Percentiles rank a stretch among this genome's conserved stretches.
Evolutionary conservation across 2,888 invertebrate species (phyloP).

Genomic region (Harpalus rufipes): DNA sequence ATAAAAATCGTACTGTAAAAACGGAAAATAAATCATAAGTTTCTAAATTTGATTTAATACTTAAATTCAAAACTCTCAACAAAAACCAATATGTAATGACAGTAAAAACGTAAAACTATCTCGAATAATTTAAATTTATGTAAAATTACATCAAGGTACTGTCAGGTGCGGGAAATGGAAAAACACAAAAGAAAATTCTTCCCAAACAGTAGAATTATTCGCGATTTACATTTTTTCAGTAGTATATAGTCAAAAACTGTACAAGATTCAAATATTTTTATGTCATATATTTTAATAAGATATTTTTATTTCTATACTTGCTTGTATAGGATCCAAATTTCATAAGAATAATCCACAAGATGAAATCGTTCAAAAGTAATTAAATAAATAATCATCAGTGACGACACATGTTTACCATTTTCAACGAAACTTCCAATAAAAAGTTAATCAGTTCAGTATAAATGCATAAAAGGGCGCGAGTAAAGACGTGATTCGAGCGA

Average conservation of each 20-base stretch:
- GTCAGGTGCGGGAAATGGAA: background rate
- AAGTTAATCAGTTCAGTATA: too few relatives aligned
- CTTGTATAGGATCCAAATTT: too few relatives aligned
- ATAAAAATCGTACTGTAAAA: background rate
- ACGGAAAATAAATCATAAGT: background rate
- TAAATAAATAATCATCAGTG: too few relatives aligned
- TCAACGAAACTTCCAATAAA: too few relatives aligned
- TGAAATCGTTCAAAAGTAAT: too few relatives aligned
- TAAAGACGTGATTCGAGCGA: too few relatives aligned
- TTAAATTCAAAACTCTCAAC: background rate
- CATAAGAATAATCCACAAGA: too few relatives aligned
- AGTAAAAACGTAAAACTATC: conserved; percentile 7
- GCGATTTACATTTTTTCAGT: too few relatives aligned
- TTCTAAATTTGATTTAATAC: conserved; percentile 31
- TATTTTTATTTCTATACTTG: too few relatives aligned
- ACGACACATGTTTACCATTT: too few relatives aligned
- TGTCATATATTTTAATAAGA: too few relatives aligned
- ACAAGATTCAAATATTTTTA: background rate
- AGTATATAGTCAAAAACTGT: background rate
- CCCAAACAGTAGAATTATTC: background rate
- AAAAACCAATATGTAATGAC: background rate
- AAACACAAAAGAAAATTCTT: background rate
- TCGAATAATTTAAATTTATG: conserved; percentile 17
- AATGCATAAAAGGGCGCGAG: too few relatives aligned
- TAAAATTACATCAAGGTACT: conserved; percentile 23